A percentile compares a stretch with the other conserved stretches of the same genome.
Evolutionary conservation across 2,113 vertebrate species (phyloP).

Genomic region (Meles meles): DNA sequence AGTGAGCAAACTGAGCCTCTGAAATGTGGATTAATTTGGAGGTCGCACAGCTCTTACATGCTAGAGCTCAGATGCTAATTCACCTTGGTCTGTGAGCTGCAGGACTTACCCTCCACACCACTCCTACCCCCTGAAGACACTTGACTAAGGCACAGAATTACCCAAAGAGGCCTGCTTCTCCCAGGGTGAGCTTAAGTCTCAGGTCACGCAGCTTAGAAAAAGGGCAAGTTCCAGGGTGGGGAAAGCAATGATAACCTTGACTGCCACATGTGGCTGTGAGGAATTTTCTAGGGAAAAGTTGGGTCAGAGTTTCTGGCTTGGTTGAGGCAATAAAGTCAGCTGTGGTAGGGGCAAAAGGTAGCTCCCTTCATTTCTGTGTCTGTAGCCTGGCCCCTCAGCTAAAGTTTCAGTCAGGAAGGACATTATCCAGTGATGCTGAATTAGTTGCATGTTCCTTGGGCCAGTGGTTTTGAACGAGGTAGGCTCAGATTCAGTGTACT

Average conservation of each 20-base stretch:
- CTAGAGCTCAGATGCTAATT: not conserved
- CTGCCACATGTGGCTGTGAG: not conserved
- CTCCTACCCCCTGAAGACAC: not conserved
- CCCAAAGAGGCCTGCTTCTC: not conserved
- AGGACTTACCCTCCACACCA: not conserved
- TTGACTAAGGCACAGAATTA: not conserved
- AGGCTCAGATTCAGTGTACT: not conserved
- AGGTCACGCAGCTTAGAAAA: not conserved
- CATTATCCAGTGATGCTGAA: slow-evolving; percentile 22
- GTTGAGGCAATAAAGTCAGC: not conserved
- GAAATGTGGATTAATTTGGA: not conserved
- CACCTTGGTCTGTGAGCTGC: not conserved
- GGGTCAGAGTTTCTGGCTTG: not conserved
- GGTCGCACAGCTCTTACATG: not conserved
- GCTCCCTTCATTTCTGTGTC: not conserved
- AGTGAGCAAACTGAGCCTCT: not conserved
- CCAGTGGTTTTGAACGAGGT: slow-evolving; percentile 40
- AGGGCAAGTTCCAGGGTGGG: not conserved
- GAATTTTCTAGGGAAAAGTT: not conserved
- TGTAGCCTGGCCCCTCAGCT: not conserved
- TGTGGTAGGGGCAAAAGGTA: not conserved
- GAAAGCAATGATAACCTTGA: not conserved
- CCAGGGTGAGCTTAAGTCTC: not conserved
- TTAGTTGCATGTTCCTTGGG: slow-evolving; percentile 6
- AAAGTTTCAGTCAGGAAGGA: slow-evolving; percentile 35